Conservation (phyloP, 2,888 invertebrate species). For the Thereva unica region DNA sequence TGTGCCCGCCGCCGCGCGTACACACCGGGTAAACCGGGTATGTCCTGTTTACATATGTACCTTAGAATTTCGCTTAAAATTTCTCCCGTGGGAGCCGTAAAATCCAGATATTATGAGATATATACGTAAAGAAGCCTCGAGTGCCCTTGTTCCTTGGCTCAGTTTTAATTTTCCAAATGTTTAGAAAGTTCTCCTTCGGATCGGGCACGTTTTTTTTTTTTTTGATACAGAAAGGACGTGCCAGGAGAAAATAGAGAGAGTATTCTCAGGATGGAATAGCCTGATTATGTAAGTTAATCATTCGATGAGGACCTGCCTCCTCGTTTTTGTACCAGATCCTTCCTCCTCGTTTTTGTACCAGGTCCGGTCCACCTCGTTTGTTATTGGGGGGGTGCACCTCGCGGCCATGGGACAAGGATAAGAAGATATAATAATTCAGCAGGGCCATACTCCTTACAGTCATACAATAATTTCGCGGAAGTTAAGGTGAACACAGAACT, state of each 20-base stretch:
- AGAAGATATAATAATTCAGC: too few species aligned
- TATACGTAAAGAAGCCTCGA: conserved; percentile 3
- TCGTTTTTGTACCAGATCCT: conserved; percentile 2
- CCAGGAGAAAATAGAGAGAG: background rate
- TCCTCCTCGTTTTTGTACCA: background rate
- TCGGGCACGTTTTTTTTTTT: conserved; percentile 27
- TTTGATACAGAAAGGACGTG: conserved; percentile 3
- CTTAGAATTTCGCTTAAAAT: conserved; percentile 30
- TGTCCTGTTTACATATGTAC: conserved; percentile 31
- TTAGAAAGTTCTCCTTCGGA: conserved; percentile 24
- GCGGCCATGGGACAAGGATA: conserved; percentile 11
- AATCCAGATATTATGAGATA: conserved; percentile 36
- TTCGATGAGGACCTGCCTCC: background rate
- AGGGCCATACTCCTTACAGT: too few species aligned
- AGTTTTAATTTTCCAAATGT: conserved; percentile 28
- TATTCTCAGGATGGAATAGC: conserved; percentile 8
- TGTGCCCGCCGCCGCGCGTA: too few species aligned
- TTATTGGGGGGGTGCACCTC: conserved; percentile 14
- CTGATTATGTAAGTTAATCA: conserved; percentile 16
- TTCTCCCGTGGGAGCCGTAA: conserved; percentile 26
- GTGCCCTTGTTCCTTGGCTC: conserved; percentile 10
- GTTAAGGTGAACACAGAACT: too few species aligned
- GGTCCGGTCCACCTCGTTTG: conserved; percentile 12
- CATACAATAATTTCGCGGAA: too few species aligned
- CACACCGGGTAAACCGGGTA: conserved; percentile 21